These are phyloP conservation scores for Caenorhabditis parvicauda DNA, from an alignment of 2,888 invertebrate species.

Conservation along the genomic window DNA sequence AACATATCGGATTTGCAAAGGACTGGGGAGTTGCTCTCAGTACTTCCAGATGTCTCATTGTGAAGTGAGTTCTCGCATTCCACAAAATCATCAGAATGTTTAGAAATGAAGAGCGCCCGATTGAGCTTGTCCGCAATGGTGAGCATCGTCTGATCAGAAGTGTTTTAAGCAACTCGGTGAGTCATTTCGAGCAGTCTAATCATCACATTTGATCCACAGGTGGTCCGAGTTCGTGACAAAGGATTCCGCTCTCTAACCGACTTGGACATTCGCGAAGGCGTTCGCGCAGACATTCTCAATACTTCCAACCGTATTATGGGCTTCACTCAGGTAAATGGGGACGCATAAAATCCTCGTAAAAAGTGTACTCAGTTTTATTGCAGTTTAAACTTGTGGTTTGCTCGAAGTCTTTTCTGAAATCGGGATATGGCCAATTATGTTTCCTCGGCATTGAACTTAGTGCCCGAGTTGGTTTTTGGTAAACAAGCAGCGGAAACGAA, in stretches of 20 bases:
- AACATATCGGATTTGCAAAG: slow-evolving; percentile 53
- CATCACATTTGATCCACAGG: slow-evolving; percentile 8
- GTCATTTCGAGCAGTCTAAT: not conserved
- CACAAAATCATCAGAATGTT: slow-evolving; percentile 4
- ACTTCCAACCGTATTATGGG: slow-evolving; percentile 35
- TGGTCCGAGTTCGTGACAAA: slow-evolving; percentile 38
- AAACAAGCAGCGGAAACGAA: too few species aligned
- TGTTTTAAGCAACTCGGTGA: slow-evolving; percentile 24
- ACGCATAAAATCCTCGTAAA: not conserved
- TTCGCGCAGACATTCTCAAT: slow-evolving; percentile 56
- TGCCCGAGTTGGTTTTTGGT: too few species aligned
- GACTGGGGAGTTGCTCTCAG: slow-evolving; percentile 57
- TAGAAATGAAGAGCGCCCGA: slow-evolving; percentile 53
- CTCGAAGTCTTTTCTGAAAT: not conserved
- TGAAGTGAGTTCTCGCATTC: slow-evolving; percentile 33
- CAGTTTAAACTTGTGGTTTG: not conserved
- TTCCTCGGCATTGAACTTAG: too few species aligned
- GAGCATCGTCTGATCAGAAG: slow-evolving; percentile 28
- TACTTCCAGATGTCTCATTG: slow-evolving; percentile 50
- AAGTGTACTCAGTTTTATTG: not conserved
- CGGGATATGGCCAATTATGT: too few species aligned
- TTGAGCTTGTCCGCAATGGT: slow-evolving; percentile 53
- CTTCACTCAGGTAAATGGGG: slow-evolving; percentile 38
- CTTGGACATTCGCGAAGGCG: slow-evolving; percentile 64
- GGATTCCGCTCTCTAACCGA: slow-evolving; percentile 62